Conservation (phyloP, 23 tunicate genomes). For the Trididemnum miniatum region DNA sequence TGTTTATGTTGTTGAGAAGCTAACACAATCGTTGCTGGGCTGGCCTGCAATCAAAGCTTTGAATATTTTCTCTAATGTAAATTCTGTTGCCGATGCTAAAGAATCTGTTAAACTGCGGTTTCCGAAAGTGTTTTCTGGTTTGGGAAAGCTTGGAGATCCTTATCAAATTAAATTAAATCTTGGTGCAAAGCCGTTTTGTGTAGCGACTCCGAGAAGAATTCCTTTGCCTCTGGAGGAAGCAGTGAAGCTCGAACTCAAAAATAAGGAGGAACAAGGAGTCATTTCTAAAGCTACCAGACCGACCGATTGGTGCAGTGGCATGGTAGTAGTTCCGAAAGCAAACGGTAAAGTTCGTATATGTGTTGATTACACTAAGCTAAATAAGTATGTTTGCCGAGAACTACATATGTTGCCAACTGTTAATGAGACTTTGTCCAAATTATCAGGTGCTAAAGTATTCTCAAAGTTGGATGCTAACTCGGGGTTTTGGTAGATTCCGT, state of each 20-base stretch:
- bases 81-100: neutral
- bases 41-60: conserved; percentile 10
- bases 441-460: conserved; percentile 6
- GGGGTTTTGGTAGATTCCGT: conserved; percentile 45
- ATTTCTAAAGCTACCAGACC: conserved; percentile 24
- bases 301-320: conserved; percentile 21
- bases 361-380: conserved; percentile 31
- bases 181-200: conserved; percentile 29
- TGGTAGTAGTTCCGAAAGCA: conserved; percentile 34
- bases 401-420: conserved; percentile 34
- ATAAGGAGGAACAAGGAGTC: conserved; percentile 28
- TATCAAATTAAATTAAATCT: conserved; percentile 15
- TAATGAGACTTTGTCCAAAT: conserved; percentile 22
- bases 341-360: conserved; percentile 38
- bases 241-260: conserved; percentile 12
- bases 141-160: conserved; percentile 19
- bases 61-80: neutral
- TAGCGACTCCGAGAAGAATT: conserved; percentile 28
- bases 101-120: no score
- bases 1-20: neutral
- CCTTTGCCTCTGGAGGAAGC: conserved; percentile 30
- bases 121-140: neutral
- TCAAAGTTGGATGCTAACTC: conserved; percentile 45
- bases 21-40: conserved; percentile 17
- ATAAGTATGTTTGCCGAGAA: conserved; percentile 6